Evolutionary conservation across 2,888 invertebrate genomes (phyloP), one percentile per base, ranked within the genome.

Genomic region (Yponomeuta sedellus): DNA sequence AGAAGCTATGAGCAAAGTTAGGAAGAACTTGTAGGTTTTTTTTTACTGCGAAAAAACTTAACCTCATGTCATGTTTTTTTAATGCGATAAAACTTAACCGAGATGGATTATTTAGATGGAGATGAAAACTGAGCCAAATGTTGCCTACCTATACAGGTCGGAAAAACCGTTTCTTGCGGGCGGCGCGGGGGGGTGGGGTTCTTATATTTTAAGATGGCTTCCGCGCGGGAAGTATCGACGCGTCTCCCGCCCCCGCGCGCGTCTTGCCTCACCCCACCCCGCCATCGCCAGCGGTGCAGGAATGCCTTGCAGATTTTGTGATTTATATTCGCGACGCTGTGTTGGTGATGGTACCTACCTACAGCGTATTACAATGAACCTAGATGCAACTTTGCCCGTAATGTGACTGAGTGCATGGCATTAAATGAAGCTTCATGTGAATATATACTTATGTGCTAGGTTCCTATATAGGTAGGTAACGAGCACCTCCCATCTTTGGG

Each of bases 181-280:
- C 87, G 82, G 79, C 73, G 67, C 71, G 70, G 67, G 72, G 71
- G 73, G 67, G 71, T 69, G 72, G 71, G 74, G 80, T 79, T 80
- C 85, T 86, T 88, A 90, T 88, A 89, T 89, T 89, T 88, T 88
- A 90, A 90, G 90, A 90, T 89, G 90, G 89, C 90, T 87, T 88
- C 90, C 89, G 81, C 78, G 85, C 85, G 83, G 82, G 84, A 82
- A 66, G 80, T 89, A 89, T 88, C 86, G 89, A 89, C 89, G 89
- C 85, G 81, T 72, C 70, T 72, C 73, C 59, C 77, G 66, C 75
- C 75, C 77, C 77, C 79, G 72, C 75, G 69, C 78, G 56, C 59
- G 59, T 59, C 59, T 20, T 59, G 59, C 59, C 59, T 11, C 59
- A 34, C 59, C 59, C 22, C 19, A 25, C 63, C 28, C 61, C 61